Evolutionary conservation across 2,797 vertebrate genomes (phyloP).

Genomic region (Loris lydekkerianus): DNA sequence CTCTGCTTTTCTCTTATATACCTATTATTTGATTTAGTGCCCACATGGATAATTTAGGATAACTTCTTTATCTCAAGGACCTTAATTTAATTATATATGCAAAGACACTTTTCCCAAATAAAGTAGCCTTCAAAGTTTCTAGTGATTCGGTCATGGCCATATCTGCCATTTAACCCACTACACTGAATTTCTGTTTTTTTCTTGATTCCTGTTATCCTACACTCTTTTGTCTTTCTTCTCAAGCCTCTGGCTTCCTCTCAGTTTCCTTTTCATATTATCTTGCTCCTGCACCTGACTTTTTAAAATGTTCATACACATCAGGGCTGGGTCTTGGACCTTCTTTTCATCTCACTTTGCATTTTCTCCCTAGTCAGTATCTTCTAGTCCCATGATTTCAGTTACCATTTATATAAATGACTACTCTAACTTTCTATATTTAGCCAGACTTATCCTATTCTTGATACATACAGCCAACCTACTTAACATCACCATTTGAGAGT

Average conservation of each 20-base stretch:
- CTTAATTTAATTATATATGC: conserved; percentile 52
- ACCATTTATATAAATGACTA: conserved; percentile 45
- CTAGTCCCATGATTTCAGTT: conserved; percentile 25
- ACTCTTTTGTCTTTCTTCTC: not conserved
- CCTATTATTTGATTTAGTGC: not conserved
- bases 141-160: not conserved
- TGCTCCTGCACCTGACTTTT: conserved; percentile 2
- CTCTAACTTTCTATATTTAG: conserved; percentile 50
- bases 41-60: conserved; percentile 4
- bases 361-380: conserved; percentile 24
- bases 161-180: not conserved
- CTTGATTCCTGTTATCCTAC: conserved; percentile 10
- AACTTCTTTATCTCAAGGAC: conserved; percentile 15
- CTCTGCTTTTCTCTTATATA: conserved; percentile 34
- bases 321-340: not conserved
- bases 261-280: not conserved
- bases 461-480: conserved; percentile 13
- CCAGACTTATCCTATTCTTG: conserved; percentile 37
- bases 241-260: not conserved
- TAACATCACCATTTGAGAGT: conserved; percentile 62
- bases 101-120: conserved; percentile 35
- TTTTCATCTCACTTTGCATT: conserved; percentile 47
- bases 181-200: conserved; percentile 9
- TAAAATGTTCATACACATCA: not conserved
- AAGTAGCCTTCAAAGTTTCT: not conserved